A percentile compares a stretch with the other conserved stretches of the same genome.
These are phyloP conservation scores for Melieria picta DNA, from an alignment of 2,888 invertebrate genomes.

Conservation along the genomic window DNA sequence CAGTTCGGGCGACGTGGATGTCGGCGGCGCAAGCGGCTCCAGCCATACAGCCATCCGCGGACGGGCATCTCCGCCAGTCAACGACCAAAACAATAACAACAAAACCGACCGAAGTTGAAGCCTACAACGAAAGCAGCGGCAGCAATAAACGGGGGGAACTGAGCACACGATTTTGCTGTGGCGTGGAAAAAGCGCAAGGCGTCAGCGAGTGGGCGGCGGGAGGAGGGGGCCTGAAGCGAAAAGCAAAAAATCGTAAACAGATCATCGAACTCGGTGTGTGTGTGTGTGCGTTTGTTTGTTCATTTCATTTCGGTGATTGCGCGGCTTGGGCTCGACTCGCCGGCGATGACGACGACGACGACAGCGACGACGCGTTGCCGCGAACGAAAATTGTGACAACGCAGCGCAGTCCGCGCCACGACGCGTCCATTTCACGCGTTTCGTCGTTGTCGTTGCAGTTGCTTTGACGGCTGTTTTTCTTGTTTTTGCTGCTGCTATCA, in stretches of 20 bases:
- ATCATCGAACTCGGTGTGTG: slow-evolving; percentile 59
- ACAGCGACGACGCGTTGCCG: too few species aligned
- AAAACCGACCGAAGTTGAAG: slow-evolving; percentile 21
- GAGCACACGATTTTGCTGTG: too few species aligned
- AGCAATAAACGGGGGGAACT: slow-evolving; percentile 17
- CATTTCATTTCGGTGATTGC: too few species aligned
- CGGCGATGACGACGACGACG: too few species aligned
- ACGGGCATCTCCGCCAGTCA: slow-evolving; percentile 42
- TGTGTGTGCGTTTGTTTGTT: slow-evolving; percentile 47
- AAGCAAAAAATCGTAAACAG: slow-evolving; percentile 58
- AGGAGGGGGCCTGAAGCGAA: slow-evolving; percentile 43
- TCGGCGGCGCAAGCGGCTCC: slow-evolving; percentile 29
- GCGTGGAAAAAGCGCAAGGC: slow-evolving; percentile 28
- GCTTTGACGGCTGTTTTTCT: too few species aligned
- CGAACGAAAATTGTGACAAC: too few species aligned
- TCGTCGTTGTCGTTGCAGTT: too few species aligned
- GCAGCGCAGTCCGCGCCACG: too few species aligned
- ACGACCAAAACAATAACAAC: slow-evolving; percentile 46
- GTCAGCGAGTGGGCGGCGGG: slow-evolving; percentile 18
- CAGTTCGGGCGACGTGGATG: too few species aligned
- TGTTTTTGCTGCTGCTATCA: too few species aligned
- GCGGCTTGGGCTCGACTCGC: too few species aligned
- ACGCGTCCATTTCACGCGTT: too few species aligned
- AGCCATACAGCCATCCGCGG: slow-evolving; percentile 24
- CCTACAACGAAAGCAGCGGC: slow-evolving; percentile 38